A percentile compares a stretch with the other conserved stretches of the same genome.
Conservation (phyloP, 2,888 invertebrate genomes). For the Malachius bipustulatus region DNA sequence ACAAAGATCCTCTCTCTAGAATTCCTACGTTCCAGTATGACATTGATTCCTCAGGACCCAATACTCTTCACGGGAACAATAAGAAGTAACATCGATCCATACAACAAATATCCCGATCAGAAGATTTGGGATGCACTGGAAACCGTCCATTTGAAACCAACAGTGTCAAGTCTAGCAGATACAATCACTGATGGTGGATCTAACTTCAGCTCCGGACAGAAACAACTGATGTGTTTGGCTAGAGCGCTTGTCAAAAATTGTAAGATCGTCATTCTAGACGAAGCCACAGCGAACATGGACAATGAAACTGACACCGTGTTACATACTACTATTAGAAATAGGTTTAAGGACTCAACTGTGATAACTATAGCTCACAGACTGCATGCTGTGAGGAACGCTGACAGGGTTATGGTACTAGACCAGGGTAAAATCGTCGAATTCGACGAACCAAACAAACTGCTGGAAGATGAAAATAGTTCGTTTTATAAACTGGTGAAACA, state of each 20-base stretch:
- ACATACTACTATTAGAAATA: constrained; percentile 10
- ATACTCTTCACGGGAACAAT: constrained; percentile 43
- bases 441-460: constrained; percentile 58
- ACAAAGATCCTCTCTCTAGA: constrained; percentile 37
- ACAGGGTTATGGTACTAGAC: constrained; percentile 70
- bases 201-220: constrained; percentile 40
- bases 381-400: constrained; percentile 75
- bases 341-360: constrained; percentile 10
- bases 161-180: constrained; percentile 28
- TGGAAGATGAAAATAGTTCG: constrained; percentile 46
- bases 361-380: constrained; percentile 29
- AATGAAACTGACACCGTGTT: constrained; percentile 12
- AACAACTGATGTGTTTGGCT: constrained; percentile 45
- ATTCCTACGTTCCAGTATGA: constrained; percentile 37
- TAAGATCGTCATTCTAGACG: constrained; percentile 12
- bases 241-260: constrained; percentile 11
- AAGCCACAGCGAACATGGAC: constrained; percentile 13
- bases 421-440: constrained; percentile 64
- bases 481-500: constrained; percentile 52
- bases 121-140: constrained; percentile 27
- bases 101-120: constrained; percentile 23
- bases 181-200: constrained; percentile 19
- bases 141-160: constrained; percentile 32
- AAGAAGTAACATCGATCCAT: constrained; percentile 33
- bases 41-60: constrained; percentile 43